Conservation (phyloP, 2,113 vertebrate species). For the Siniperca knerii region DNA sequence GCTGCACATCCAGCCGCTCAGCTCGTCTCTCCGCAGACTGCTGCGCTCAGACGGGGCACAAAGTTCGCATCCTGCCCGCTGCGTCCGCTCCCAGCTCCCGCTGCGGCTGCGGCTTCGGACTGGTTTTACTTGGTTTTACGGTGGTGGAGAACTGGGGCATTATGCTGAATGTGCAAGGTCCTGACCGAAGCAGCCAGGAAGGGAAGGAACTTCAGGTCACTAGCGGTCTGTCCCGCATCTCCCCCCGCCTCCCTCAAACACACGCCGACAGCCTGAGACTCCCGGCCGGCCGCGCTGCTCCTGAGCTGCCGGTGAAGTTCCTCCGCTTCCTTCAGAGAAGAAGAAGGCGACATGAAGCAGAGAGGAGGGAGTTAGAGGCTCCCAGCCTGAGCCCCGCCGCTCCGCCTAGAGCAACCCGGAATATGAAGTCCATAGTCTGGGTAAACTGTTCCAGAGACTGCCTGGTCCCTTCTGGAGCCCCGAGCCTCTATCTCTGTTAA, state of each 20-base stretch:
- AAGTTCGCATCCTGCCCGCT: conserved; percentile 58
- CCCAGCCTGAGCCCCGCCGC: neutral
- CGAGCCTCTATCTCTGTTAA: conserved; percentile 74
- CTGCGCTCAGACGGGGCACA: conserved; percentile 39
- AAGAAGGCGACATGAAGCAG: conserved; percentile 3
- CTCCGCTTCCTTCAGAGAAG: conserved; percentile 24
- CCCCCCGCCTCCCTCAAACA: conserved; percentile 1
- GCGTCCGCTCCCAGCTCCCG: conserved; percentile 24
- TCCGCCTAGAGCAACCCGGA: neutral
- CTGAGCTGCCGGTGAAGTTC: conserved; percentile 18
- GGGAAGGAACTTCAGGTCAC: conserved; percentile 44
- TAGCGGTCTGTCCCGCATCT: conserved; percentile 40
- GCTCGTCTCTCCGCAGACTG: conserved; percentile 26
- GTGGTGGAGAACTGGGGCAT: conserved; percentile 36
- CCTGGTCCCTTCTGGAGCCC: conserved; percentile 78
- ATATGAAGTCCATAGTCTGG: conserved; percentile 29
- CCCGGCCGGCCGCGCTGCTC: conserved; percentile 17
- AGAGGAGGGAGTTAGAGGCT: neutral
- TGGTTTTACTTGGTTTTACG: conserved; percentile 5
- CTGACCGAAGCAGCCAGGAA: conserved; percentile 4
- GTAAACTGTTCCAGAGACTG: conserved; percentile 12
- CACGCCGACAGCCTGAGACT: conserved; percentile 35
- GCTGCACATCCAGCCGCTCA: conserved; percentile 41
- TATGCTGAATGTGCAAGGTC: conserved; percentile 26
- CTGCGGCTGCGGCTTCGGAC: conserved; percentile 24